Evolutionary conservation across 2,888 invertebrate species (phyloP), one percentile per base, ranked within the genome.

Genomic region (Philhelius pedissequus): DNA sequence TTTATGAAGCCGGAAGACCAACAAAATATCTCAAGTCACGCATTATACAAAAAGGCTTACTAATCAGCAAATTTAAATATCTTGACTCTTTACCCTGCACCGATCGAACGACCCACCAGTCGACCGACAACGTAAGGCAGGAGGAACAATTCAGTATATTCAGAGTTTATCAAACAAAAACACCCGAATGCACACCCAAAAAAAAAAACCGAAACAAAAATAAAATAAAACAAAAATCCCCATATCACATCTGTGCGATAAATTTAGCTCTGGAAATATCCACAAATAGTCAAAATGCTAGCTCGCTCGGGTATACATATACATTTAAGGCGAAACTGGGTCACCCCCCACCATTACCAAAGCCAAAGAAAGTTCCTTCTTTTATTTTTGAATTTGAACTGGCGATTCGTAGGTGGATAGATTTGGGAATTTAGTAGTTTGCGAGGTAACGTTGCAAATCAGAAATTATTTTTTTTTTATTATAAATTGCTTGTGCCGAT

Each of bases 221-320:
- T n/a, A 30, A 9, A 30, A 3, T 18, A 27, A 32, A 8, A 43
- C 20, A 64, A 64, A n/a, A 64, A 64, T 32, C 45, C 40, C 32
- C 64, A 35, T 45, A 64, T 64, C 75, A 38, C 70, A 81, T 76
- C 64, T 81, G 76, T 58, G 66, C 58, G 81, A 71, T 81, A 77
- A 71, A 76, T 77, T 81, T 81, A 77, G 81, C 77, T 71, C 66
- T 70, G 64, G 40, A 81, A 81, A 76, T 71, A 80, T 50, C 70
- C 48, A 48, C 64, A 64, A 64, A 64, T 64, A 64, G 64, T 48
- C 48, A 64, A 64, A 62, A 64, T 32, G 22, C 32, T 64, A 20
- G 48, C 48, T 64, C 20, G 48, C 48, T 64, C 20, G 64, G 20
- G 45, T 40, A 15, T 45, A 11, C n/a, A n/a, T n/a, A n/a, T n/a